A percentile compares a stretch with the other conserved stretches of the same genome.
Evolutionary conservation across 2,797 vertebrate species (phyloP).

Genomic region (Nothura maculosa): DNA sequence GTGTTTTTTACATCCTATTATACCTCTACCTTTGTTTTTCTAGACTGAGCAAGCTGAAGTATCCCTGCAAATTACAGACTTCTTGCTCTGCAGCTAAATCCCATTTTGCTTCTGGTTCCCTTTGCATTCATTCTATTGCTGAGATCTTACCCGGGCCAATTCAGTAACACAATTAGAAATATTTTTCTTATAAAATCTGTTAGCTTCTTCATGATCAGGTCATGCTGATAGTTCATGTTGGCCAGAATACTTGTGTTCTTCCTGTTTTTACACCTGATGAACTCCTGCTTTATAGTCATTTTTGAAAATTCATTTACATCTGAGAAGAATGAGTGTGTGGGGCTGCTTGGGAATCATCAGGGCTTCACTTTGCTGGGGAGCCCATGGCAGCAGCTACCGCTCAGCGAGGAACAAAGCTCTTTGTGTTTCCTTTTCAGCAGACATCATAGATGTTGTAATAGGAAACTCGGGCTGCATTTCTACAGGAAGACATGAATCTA

Average conservation of each 20-base stretch:
- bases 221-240: neutral
- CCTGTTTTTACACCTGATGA: neutral
- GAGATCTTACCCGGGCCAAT: neutral
- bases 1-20: slow-evolving; percentile 17
- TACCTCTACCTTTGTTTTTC: neutral
- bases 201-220: neutral
- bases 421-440: slow-evolving; percentile 9
- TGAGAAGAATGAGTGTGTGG: neutral
- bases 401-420: neutral
- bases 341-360: neutral
- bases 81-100: neutral
- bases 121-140: neutral
- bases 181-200: neutral
- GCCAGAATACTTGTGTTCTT: neutral
- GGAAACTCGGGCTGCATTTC: neutral
- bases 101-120: neutral
- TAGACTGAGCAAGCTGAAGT: neutral
- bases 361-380: neutral
- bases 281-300: neutral
- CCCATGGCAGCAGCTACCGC: neutral
- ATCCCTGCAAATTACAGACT: neutral
- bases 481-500: neutral
- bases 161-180: neutral
- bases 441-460: neutral
- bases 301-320: neutral